Base-by-base conservation (phyloP, 1,140 invertebrate species). In the Penaeus indicus region DNA sequence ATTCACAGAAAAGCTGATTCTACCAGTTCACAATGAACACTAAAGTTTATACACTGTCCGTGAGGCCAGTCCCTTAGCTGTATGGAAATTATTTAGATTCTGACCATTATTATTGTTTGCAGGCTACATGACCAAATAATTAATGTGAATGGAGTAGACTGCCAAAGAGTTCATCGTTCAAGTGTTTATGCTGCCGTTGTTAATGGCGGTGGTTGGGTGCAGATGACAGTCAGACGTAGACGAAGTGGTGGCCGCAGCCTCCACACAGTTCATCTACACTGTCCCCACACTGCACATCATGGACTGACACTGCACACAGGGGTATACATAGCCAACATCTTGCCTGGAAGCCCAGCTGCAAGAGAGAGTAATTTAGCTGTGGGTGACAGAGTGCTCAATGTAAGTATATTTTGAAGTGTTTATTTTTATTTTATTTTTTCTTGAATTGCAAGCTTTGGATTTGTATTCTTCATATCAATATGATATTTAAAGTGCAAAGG, bases 381-480 rank as follows among this genome's bases (percentile, higher is more conserved):
- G 82, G 98, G 98, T n/a, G 98, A 99, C 93, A 94, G 98, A 91
- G 95, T 99, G 88, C 93, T 98, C 62, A 97, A 96, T 93, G 96
- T 97, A 93, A 95, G 95, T 32, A 13, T 47, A 54, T 54, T 54
- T 54, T 54, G 54, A 54, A 16, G 54, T 54, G 10, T 13, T 80
- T 80, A 25, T 80, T n/a, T 80, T 8, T 61, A 25, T 80, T 54
- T 80, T 54, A 38, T 54, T 80, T 32, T 80, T 54, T 19, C 78
- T 80, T 72, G n/a, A 47, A 38, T 27, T 54, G 54, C 11, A 54
- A 54, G 54, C 16, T 54, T 54, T 54, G 5, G 10, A 54, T 54
- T 54, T 54, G 0, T 54, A 54, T 42, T 42, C 38, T 42, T 42
- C 7, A 42, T 42, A 42, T 42, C 38, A 42, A 42, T 42, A 42